Evolutionary conservation across 2,113 vertebrate species (phyloP), one percentile per base, ranked within the genome.

Genomic region (Elephantulus edwardii): DNA sequence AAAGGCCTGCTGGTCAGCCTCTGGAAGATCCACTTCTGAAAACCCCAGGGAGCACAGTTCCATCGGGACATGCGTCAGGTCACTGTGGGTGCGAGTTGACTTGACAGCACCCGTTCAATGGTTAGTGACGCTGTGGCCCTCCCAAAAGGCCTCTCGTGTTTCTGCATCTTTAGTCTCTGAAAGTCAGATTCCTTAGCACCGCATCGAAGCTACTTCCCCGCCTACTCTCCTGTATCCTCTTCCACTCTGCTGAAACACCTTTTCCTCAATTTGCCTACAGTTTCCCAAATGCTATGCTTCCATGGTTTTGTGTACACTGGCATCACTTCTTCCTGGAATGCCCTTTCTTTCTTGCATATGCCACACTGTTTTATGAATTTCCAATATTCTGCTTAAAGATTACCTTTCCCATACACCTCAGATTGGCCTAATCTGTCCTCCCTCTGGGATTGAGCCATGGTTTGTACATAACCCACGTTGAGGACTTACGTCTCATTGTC

Each of bases 141-240:
- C 30, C 20, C 26, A 54, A 80, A 88, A 35, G 3, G 8, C 48
- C 87, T 83, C 74, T 40, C 50, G 0, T 33, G 19, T 71, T 22
- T 64, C 22, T 5, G 22, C 40, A 48, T 68, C 52, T 81, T 50
- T 66, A 8, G 24, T 2, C 44, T 44, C 35, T 52, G 26, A 78
- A 75, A 88, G 82, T 79, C 38, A 64, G 20, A 82, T 46, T 40
- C 24, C 52, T 40, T 8, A 72, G 30, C 4, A 13, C 9, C 28
- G 0, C 8, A n/a, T 17, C 14, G 0, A 7, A 46, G 28, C 38
- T 56, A 1, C 20, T 1, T 1, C 1, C 35, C 19, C 17, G 30
- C 14, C 28, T 35, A 17, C 20, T 1, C 9, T n/a, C n/a, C 12
- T 78, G 0, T 64, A n/a, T n/a, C 30, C 46, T 24, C n/a, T 80